phyloP scores from a whole-genome alignment of 2,113 vertebrate species.

The Elephantulus edwardii region DNA sequence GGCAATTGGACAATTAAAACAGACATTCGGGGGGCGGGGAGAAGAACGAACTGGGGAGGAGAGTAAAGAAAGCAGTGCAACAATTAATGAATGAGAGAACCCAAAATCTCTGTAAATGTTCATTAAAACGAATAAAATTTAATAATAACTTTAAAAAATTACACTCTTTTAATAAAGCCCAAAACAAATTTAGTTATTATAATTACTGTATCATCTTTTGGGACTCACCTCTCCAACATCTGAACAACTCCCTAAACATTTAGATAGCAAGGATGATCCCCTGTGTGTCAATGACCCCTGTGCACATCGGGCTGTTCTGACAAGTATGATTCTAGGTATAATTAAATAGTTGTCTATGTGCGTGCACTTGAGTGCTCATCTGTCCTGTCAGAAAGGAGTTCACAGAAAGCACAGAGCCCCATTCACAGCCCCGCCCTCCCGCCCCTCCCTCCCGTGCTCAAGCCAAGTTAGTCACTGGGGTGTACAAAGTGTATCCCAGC shows the following conservation, averaged over 20 bases:
- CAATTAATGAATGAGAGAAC: too few relatives aligned
- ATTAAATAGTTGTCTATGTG: slow-evolving; percentile 25
- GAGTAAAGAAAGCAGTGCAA: too few relatives aligned
- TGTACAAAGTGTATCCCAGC: background rate
- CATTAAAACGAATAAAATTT: too few relatives aligned
- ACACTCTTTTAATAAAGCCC: background rate
- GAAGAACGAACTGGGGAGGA: too few relatives aligned
- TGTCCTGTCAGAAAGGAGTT: background rate
- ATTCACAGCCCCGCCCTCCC: too few relatives aligned
- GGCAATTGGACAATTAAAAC: too few relatives aligned
- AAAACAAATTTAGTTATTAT: background rate
- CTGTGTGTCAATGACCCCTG: slow-evolving; percentile 25
- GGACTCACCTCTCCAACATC: background rate
- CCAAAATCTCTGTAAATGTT: too few relatives aligned
- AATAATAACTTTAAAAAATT: too few relatives aligned
- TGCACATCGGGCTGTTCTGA: background rate
- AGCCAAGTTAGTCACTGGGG: background rate
- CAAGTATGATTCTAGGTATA: slow-evolving; percentile 24
- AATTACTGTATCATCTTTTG: background rate
- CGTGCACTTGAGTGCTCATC: too few relatives aligned
- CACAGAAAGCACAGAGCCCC: background rate
- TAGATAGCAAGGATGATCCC: background rate
- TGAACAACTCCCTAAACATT: background rate
- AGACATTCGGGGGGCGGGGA: too few relatives aligned
- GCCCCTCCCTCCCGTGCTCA: background rate